Evolutionary conservation across 2,797 vertebrate genomes (phyloP), one percentile per base, ranked within the genome.

Genomic region (Gephyroberyx darwinii): DNA sequence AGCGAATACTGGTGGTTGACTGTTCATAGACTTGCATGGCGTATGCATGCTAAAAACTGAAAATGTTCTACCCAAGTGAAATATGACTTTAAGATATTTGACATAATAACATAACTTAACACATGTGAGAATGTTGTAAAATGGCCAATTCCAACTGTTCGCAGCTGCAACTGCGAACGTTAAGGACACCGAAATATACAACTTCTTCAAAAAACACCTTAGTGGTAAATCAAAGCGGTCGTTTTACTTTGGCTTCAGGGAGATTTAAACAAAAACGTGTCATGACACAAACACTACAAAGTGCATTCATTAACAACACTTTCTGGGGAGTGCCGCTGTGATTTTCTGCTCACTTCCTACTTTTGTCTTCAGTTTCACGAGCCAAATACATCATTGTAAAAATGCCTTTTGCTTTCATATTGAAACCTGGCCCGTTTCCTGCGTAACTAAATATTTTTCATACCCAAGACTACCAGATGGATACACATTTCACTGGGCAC

Each of bases 191-290:
- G 26, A 75, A 62, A 74, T 58, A 51, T 1, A 45, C 51, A 48
- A 53, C 43, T 33, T 54, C 17, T 61, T 54, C 5, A 65, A 73
- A 26, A 72, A n/a, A 10, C 54, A 33, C 55, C 48, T 61, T 70
- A 30, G 64, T 56, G 41, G 30, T 39, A 54, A 70, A 77, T 75
- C 30, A 81, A 76, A 80, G 39, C 37, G 66, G 13, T 48, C 10
- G 68, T 72, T 82, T 85, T 16, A 82, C 90, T 92, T 90, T 92
- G 89, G 90, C 81, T 84, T 86, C 58, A 75, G 79, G 59, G 53
- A 37, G 60, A 75, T 14, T 52, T 65, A 12, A 14, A 20, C 19
- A 31, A 78, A 26, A 67, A 69, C 74, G 60, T 66, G 35, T 50
- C 33, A 57, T 69, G 77, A 81, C 70, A 57, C 64, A 74, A 83